Evolutionary conservation across 2,113 vertebrate genomes (phyloP).

Genomic region (Ictalurus punctatus): DNA sequence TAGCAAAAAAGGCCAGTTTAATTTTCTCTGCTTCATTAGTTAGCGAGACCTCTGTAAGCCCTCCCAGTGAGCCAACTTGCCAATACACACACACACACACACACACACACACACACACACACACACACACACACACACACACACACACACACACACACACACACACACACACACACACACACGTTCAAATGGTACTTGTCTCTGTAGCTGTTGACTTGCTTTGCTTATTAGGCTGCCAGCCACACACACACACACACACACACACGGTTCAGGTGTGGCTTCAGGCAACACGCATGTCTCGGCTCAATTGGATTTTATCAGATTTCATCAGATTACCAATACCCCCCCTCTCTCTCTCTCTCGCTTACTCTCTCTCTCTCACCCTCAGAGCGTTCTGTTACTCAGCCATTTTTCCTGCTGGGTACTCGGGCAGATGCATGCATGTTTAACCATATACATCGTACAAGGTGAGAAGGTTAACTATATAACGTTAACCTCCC

Average conservation of each 20-base stretch:
- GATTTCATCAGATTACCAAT: slow-evolving; percentile 56
- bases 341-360: slow-evolving; percentile 38
- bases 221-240: slow-evolving; percentile 40
- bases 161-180: background rate
- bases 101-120: slow-evolving; percentile 7
- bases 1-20: slow-evolving; percentile 51
- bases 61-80: slow-evolving; percentile 37
- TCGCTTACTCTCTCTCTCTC: slow-evolving; percentile 25
- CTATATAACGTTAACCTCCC: slow-evolving; percentile 55
- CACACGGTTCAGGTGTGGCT: slow-evolving; percentile 54
- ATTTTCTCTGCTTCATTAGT: slow-evolving; percentile 59
- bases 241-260: slow-evolving; percentile 48
- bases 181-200: slow-evolving; percentile 32
- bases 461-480: slow-evolving; percentile 53
- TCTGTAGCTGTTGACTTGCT: slow-evolving; percentile 40
- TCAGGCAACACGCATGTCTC: slow-evolving; percentile 49
- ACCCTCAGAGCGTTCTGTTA: slow-evolving; percentile 30
- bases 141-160: slow-evolving; percentile 5
- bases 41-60: slow-evolving; percentile 57
- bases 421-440: slow-evolving; percentile 44
- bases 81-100: background rate
- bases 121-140: slow-evolving; percentile 1
- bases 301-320: slow-evolving; percentile 58
- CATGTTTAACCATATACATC: slow-evolving; percentile 57
- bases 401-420: slow-evolving; percentile 38